Evolutionary conservation across 2,888 invertebrate species (phyloP).

Genomic region (Epinotia brunnichana): DNA sequence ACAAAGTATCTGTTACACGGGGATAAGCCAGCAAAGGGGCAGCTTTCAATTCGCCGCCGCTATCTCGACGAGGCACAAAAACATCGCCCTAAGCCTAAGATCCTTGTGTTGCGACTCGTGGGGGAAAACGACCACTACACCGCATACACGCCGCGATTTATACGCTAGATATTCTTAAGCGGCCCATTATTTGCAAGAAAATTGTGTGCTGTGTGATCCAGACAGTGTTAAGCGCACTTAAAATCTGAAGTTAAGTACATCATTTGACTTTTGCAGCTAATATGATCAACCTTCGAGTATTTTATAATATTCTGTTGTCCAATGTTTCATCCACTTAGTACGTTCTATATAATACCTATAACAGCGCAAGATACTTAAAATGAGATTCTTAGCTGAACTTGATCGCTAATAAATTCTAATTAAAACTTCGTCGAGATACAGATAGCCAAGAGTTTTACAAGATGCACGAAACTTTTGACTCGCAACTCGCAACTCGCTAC

Average conservation of each 20-base stretch:
- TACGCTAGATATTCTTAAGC: conserved; percentile 47
- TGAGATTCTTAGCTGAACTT: conserved; percentile 48
- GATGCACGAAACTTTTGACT: conserved; percentile 64
- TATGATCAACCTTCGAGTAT: background rate
- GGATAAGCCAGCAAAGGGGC: conserved; percentile 72
- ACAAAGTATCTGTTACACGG: conserved; percentile 68
- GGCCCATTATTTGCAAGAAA: conserved; percentile 39
- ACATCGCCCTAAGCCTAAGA: conserved; percentile 65
- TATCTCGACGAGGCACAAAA: conserved; percentile 68
- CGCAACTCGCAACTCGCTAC: conserved; percentile 69
- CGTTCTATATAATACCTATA: background rate
- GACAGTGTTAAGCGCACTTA: conserved; percentile 12
- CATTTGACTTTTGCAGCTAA: background rate
- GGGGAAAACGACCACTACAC: conserved; percentile 56
- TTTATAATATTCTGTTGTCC: background rate
- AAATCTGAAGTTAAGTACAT: conserved; percentile 10
- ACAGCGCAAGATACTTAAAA: conserved; percentile 42
- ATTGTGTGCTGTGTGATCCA: conserved; percentile 3
- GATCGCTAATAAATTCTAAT: conserved; percentile 58
- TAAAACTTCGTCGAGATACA: conserved; percentile 58
- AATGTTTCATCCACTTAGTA: conserved; percentile 8
- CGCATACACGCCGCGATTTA: conserved; percentile 50
- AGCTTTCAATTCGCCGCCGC: conserved; percentile 72
- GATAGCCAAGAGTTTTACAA: conserved; percentile 58
- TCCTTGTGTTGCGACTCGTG: conserved; percentile 54